These are phyloP conservation scores for Mactromeris polynyma DNA, from an alignment of 2,888 invertebrate genomes.

Conservation along the genomic window DNA sequence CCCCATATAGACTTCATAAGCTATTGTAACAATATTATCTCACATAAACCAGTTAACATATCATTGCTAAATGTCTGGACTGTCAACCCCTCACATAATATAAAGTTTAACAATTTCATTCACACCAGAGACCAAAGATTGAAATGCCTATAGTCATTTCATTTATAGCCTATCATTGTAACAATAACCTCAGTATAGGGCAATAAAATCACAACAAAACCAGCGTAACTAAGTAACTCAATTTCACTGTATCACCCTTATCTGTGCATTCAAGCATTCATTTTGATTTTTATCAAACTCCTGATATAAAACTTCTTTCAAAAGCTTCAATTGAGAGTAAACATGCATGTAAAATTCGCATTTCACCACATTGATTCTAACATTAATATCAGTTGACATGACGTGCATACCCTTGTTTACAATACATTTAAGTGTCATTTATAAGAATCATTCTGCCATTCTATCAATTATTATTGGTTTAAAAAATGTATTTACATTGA, in stretches of 20 bases:
- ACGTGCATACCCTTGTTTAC: too few relatives aligned
- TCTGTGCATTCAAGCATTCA: neutral
- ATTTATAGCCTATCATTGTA: neutral
- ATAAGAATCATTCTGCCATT: too few relatives aligned
- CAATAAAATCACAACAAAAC: neutral
- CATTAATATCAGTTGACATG: neutral
- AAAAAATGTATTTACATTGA: too few relatives aligned
- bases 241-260: neutral
- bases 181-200: neutral
- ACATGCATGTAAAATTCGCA: neutral
- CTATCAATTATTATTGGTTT: too few relatives aligned
- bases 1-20: too few relatives aligned
- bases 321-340: neutral
- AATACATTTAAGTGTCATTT: too few relatives aligned
- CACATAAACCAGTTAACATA: too few relatives aligned
- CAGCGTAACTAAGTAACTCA: neutral
- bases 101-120: neutral
- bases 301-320: neutral
- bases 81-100: neutral
- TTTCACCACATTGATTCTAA: neutral
- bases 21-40: too few relatives aligned
- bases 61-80: too few relatives aligned
- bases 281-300: neutral
- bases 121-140: neutral
- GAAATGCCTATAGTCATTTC: neutral